These are phyloP conservation scores for Crotalus horridus DNA, from an alignment of 2,113 vertebrate species.

Conservation along the genomic window DNA sequence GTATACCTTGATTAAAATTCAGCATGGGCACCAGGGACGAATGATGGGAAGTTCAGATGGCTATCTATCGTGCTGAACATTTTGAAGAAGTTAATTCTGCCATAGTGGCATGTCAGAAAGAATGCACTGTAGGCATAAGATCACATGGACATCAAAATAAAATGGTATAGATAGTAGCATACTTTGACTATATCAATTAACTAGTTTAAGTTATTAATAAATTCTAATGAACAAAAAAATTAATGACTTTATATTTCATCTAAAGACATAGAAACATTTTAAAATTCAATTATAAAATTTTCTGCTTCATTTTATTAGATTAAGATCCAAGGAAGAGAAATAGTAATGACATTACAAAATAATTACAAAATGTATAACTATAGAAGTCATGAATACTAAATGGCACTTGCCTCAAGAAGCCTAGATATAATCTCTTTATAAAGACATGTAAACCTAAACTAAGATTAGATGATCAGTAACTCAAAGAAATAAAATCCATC, in stretches of 20 bases:
- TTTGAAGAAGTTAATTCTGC: neutral
- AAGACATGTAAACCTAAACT: slow-evolving; percentile 26
- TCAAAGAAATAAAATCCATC: slow-evolving; percentile 37
- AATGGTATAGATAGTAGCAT: slow-evolving; percentile 47
- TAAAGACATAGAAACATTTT: slow-evolving; percentile 22
- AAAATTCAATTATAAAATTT: slow-evolving; percentile 35
- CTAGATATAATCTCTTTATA: neutral
- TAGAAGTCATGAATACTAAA: slow-evolving; percentile 30
- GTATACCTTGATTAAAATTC: neutral
- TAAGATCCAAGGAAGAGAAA: slow-evolving; percentile 34
- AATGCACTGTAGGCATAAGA: slow-evolving; percentile 43
- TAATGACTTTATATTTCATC: slow-evolving; percentile 43
- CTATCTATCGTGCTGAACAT: neutral
- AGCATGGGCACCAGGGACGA: neutral
- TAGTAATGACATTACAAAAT: slow-evolving; percentile 35
- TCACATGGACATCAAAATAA: slow-evolving; percentile 13
- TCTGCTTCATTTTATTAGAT: slow-evolving; percentile 27
- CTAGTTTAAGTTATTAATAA: slow-evolving; percentile 52
- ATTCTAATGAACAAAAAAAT: slow-evolving; percentile 49
- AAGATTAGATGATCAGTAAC: slow-evolving; percentile 41
- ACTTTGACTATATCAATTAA: slow-evolving; percentile 38
- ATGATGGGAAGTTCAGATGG: neutral
- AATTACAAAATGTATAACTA: slow-evolving; percentile 9
- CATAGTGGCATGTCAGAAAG: slow-evolving; percentile 1
- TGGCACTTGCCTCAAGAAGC: slow-evolving; percentile 25